phyloP scores from a whole-genome alignment of 2,797 vertebrate genomes.

The Falco berigora region DNA sequence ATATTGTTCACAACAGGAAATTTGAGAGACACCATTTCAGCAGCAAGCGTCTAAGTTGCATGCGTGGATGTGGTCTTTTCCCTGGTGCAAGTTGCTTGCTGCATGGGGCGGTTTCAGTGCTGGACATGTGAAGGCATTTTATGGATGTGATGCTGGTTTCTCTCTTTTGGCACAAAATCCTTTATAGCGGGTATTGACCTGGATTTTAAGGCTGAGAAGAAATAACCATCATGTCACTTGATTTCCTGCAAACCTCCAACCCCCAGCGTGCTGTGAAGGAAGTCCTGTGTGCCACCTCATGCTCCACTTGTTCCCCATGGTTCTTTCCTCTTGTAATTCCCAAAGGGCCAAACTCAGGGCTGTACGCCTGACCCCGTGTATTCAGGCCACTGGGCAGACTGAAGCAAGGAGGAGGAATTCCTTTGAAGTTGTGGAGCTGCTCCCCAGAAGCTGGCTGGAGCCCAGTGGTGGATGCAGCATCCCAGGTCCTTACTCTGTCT shows the following conservation, averaged over 20 bases:
- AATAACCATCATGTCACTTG: background rate
- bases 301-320: background rate
- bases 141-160: background rate
- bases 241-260: background rate
- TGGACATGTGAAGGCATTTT: background rate
- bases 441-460: background rate
- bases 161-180: background rate
- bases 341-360: background rate
- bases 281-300: background rate
- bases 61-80: background rate
- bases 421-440: conserved; percentile 20
- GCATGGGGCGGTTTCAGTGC: fast-evolving
- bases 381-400: conserved; percentile 8
- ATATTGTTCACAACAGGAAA: conserved; percentile 11
- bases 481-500: background rate
- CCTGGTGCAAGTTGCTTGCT: background rate
- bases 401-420: background rate
- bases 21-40: background rate
- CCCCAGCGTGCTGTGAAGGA: background rate
- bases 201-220: background rate
- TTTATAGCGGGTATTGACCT: background rate
- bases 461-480: background rate
- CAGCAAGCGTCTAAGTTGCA: background rate
- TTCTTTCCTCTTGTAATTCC: background rate
- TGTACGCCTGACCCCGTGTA: background rate